phyloP scores from a whole-genome alignment of 2,113 vertebrate genomes.

The Gavialis gangeticus region DNA sequence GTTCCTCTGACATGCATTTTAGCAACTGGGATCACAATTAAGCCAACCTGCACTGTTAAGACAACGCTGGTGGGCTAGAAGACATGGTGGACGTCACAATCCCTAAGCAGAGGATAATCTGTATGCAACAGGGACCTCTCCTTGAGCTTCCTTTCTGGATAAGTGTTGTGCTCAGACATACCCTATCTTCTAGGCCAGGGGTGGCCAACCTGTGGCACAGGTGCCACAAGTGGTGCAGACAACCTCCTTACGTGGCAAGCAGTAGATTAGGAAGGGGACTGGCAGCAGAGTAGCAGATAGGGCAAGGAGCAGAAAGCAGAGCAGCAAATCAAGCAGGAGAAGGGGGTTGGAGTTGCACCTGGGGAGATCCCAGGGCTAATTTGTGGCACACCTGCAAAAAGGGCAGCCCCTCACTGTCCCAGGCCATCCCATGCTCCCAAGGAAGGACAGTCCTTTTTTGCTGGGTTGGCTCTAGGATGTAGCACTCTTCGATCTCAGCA shows the following conservation, averaged over 20 bases:
- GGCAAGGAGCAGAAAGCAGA: too few relatives aligned
- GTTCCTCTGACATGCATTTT: not conserved
- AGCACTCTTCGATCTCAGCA: not conserved
- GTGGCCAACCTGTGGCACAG: too few relatives aligned
- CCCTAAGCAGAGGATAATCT: not conserved
- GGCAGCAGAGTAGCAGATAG: too few relatives aligned
- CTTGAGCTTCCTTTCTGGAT: not conserved
- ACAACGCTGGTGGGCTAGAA: not conserved
- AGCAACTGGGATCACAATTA: not conserved
- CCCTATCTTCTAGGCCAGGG: not conserved
- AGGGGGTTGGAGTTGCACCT: too few relatives aligned
- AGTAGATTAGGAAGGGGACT: too few relatives aligned
- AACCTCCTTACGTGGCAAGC: too few relatives aligned
- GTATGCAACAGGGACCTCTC: not conserved
- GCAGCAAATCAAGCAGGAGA: too few relatives aligned
- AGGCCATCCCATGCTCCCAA: not conserved
- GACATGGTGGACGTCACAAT: not conserved
- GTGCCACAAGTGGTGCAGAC: too few relatives aligned
- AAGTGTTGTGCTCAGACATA: too few relatives aligned
- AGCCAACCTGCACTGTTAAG: not conserved
- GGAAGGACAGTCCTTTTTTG: not conserved
- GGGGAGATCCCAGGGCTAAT: too few relatives aligned
- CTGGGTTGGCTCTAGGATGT: not conserved
- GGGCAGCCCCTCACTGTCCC: too few relatives aligned
- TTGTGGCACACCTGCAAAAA: too few relatives aligned